phyloP scores from a whole-genome alignment of 2,113 vertebrate species.

The Raja brachyura region DNA sequence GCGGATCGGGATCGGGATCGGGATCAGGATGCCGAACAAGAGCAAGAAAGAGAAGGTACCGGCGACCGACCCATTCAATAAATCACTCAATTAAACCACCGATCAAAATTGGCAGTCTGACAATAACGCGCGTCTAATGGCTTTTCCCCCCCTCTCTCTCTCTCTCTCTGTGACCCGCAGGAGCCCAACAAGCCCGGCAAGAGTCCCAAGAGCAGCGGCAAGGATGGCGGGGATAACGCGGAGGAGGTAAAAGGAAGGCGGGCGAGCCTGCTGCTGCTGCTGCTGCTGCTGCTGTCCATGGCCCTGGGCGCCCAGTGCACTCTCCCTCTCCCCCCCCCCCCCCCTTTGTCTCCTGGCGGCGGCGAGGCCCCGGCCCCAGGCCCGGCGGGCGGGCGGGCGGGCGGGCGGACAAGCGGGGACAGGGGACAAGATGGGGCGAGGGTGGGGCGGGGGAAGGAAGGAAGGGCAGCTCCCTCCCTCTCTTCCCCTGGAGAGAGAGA shows the following conservation, averaged over 20 bases:
- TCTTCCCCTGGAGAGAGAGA: not conserved
- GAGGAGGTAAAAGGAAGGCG: constrained; percentile 15
- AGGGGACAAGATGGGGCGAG: not conserved
- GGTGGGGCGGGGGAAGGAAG: not conserved
- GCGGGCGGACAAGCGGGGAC: no score
- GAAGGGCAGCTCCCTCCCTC: no score
- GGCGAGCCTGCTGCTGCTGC: no score
- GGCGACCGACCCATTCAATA: no score
- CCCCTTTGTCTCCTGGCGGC: no score
- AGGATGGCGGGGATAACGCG: constrained; percentile 24
- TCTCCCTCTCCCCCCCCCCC: not conserved
- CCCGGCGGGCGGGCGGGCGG: no score
- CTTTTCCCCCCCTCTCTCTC: no score
- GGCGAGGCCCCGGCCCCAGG: no score
- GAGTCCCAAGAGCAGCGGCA: constrained; percentile 21
- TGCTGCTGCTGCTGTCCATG: no score
- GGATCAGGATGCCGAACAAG: constrained; percentile 26
- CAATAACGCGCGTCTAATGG: not conserved
- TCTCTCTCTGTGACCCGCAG: constrained; percentile 15
- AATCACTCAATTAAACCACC: no score
- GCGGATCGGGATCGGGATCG: not conserved
- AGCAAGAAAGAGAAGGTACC: constrained; percentile 31
- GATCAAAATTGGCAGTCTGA: no score
- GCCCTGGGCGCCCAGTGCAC: not conserved
- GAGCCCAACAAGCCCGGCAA: constrained; percentile 22